phyloP scores from a whole-genome alignment of 2,113 vertebrate genomes.

The Daubentonia madagascariensis region DNA sequence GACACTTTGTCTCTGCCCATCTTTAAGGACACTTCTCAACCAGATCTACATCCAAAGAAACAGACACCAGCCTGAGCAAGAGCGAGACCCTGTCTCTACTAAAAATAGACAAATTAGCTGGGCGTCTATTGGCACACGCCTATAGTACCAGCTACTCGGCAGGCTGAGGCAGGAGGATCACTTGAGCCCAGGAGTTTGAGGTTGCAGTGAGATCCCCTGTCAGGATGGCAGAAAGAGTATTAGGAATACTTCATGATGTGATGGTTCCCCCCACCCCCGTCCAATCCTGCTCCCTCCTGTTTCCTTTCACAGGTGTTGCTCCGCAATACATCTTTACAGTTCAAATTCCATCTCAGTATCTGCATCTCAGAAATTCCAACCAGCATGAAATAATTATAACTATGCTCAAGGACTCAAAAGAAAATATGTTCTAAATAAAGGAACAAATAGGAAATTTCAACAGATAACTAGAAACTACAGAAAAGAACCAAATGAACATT shows the following conservation, averaged over 20 bases:
- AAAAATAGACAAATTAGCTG: no score
- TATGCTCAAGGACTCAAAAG: neutral
- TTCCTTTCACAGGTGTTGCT: neutral
- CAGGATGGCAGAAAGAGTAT: neutral
- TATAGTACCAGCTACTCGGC: no score
- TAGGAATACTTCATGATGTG: neutral
- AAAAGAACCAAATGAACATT: neutral
- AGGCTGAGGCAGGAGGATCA: no score
- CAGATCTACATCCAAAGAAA: neutral
- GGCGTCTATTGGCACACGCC: no score
- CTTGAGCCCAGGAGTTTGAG: no score
- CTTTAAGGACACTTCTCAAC: neutral
- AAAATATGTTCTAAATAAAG: neutral
- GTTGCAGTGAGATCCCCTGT: neutral
- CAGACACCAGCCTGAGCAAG: no score
- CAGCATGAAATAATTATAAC: neutral
- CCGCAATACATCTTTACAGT: neutral
- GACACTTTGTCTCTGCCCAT: neutral
- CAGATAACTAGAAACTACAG: neutral
- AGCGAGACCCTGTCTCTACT: no score
- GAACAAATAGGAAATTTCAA: neutral
- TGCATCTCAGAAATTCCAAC: conserved; percentile 4
- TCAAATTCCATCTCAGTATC: neutral
- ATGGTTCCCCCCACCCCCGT: neutral
- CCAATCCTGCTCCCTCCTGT: neutral